Base-by-base conservation (phyloP, 2,888 invertebrate genomes). In the Meloe dianella region DNA sequence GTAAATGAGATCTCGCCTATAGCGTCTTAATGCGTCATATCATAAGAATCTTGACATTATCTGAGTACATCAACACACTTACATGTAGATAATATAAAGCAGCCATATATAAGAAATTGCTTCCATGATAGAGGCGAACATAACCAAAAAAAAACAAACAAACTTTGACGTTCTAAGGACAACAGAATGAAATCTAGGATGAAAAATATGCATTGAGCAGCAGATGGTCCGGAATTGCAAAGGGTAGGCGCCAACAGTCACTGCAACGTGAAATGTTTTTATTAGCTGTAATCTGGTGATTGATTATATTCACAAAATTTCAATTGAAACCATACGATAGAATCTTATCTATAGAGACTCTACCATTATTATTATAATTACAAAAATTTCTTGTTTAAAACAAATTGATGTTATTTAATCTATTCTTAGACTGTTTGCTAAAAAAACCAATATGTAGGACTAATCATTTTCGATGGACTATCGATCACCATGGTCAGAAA, bases 281-380 rank as follows among this genome's bases (percentile, higher is more conserved):
- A 83, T 83, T 83, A 83, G 83, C 82, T 81, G 81, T 83, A 84
- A 84, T 84, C 83, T 81, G 65, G 82, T 84, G 84, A 84, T 84
- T 84, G 83, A 84, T 84, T 81, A 82, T 81, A 79, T 81, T 80
- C 81, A 78, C 72, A 76, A 73, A 76, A 75, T 72, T 74, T 69
- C 75, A 69, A 74, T 73, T 63, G 17, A 54, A 63, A 65, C 58
- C 64, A 72, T 73, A 73, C 68, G 69, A 71, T 67, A 74, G 62
- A 2, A 54, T 54, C 54, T 54, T 54, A 24, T 54, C 54, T 54
- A 24, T 24, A 27, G 27, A 27, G n/a, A n/a, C n/a, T n/a, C n/a
- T 27, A 3, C 2, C 27, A 27, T 27, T 27, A 27, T 27, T 41
- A 17, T 41, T n/a, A 41, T 17, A 5, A 38, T n/a, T n/a, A n/a